These are phyloP conservation scores for Machimus atricapillus DNA, from an alignment of 2,888 invertebrate genomes.

Conservation along the genomic window DNA sequence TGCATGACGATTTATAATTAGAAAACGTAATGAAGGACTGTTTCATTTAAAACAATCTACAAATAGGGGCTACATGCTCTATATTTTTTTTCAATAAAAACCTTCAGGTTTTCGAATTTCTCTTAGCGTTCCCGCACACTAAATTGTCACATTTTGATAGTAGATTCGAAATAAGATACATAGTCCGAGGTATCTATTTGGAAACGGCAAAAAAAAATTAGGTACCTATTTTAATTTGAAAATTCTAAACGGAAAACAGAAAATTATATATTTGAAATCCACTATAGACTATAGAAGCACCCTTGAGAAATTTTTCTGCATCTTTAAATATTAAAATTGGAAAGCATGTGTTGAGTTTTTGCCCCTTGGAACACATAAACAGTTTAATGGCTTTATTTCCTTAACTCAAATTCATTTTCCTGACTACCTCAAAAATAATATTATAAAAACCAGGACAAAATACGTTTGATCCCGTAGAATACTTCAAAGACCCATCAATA, in stretches of 20 bases:
- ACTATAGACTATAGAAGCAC: too few species aligned
- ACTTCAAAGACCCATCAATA: background rate
- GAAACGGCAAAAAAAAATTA: too few species aligned
- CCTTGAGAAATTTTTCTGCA: background rate
- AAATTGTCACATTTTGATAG: too few species aligned
- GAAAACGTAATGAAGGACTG: background rate
- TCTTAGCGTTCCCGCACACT: background rate
- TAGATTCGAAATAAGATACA: too few species aligned
- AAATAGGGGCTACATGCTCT: background rate
- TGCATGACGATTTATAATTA: background rate
- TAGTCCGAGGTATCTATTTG: too few species aligned
- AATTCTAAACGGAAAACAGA: too few species aligned
- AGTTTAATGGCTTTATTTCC: background rate
- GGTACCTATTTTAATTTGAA: too few species aligned
- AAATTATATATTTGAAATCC: background rate
- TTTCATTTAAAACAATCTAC: background rate
- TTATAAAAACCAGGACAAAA: background rate
- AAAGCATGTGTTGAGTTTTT: background rate
- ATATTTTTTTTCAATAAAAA: background rate
- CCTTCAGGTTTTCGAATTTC: background rate
- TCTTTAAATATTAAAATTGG: background rate
- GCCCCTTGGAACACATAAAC: background rate
- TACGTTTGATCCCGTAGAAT: background rate
- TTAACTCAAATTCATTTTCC: background rate
- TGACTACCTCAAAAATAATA: background rate